These are phyloP conservation scores for Choristoneura rosaceana DNA, from an alignment of 2,888 invertebrate genomes.

Conservation along the genomic window DNA sequence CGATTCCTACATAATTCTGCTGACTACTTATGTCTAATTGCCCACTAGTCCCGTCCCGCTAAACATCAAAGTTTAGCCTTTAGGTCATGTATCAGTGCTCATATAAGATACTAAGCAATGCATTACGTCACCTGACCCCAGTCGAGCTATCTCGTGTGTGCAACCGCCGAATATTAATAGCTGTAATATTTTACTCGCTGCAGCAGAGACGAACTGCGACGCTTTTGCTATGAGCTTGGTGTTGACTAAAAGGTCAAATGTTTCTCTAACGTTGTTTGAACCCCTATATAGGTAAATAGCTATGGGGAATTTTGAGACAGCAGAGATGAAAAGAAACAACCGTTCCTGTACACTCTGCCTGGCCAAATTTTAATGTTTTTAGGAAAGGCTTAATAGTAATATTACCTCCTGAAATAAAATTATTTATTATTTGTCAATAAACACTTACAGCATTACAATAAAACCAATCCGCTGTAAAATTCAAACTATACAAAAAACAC, in stretches of 20 bases:
- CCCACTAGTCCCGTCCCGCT: conserved; percentile 26
- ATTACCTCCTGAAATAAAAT: too few relatives aligned
- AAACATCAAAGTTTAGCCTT: conserved; percentile 40
- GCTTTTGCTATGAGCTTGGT: conserved; percentile 56
- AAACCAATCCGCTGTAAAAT: too few relatives aligned
- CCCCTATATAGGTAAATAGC: not conserved
- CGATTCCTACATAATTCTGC: conserved; percentile 6
- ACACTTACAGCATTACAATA: too few relatives aligned
- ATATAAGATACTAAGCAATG: conserved; percentile 56
- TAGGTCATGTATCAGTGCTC: conserved; percentile 47
- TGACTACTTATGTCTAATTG: not conserved
- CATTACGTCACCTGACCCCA: conserved; percentile 70
- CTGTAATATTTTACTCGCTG: conserved; percentile 74
- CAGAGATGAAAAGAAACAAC: not conserved
- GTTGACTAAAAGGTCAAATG: conserved; percentile 35
- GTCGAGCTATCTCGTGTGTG: conserved; percentile 70
- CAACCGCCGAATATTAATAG: conserved; percentile 79
- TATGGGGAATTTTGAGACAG: not conserved
- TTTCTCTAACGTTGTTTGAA: conserved; percentile 19
- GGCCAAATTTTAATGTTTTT: too few relatives aligned
- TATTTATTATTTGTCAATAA: too few relatives aligned
- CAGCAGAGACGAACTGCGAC: conserved; percentile 72
- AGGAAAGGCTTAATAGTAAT: too few relatives aligned
- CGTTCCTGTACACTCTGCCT: too few relatives aligned
- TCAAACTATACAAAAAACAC: too few relatives aligned